phyloP scores from a whole-genome alignment of 53 echinoderm and acorn worm genomes.

The Apostichopus leukothele region DNA sequence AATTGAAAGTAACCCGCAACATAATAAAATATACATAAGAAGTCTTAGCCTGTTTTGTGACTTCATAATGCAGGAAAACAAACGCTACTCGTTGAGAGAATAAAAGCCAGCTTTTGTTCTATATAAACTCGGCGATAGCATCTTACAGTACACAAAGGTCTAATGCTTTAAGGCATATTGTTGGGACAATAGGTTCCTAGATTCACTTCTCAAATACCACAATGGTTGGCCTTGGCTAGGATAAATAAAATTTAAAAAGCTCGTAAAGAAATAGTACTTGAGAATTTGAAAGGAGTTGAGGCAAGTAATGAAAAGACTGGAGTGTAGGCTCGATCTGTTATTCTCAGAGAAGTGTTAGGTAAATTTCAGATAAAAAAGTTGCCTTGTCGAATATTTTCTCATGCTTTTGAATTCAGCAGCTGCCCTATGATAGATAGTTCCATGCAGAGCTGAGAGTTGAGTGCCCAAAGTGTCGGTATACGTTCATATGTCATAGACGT shows the following conservation, averaged over 20 bases:
- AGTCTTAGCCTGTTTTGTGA: not conserved
- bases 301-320: not conserved
- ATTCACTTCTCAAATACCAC: conserved; percentile 44
- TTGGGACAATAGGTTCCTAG: conserved; percentile 8
- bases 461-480: too few species aligned
- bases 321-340: conserved; percentile 34
- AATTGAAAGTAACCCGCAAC: conserved; percentile 41
- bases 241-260: conserved; percentile 61
- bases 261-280: conserved; percentile 30
- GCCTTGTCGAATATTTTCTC: not conserved
- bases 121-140: conserved; percentile 33
- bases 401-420: not conserved
- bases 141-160: conserved; percentile 19
- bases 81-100: conserved; percentile 25
- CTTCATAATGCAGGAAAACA: conserved; percentile 4
- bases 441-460: too few species aligned
- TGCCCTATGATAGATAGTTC: not conserved
- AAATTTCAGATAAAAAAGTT: conserved; percentile 28
- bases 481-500: too few species aligned
- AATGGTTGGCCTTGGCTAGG: conserved; percentile 59
- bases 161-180: conserved; percentile 35
- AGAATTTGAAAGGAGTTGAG: conserved; percentile 24
- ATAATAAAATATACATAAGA: conserved; percentile 45
- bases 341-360: conserved; percentile 32
- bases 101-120: conserved; percentile 33